Base-by-base conservation (phyloP, 2,797 vertebrate genomes). In the Gallinago solitaria region DNA sequence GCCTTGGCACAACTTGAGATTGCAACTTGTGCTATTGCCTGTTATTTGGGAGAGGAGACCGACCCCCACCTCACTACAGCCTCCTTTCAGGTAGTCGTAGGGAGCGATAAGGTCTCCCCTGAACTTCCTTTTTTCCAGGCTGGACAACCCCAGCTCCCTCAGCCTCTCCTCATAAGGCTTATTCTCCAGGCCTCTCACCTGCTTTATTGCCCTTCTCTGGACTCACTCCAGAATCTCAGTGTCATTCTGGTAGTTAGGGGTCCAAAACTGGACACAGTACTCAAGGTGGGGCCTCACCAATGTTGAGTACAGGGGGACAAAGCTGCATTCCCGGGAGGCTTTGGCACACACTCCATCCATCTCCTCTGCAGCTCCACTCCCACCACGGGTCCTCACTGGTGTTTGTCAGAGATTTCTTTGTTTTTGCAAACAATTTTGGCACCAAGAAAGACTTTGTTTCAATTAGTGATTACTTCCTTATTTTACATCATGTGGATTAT, bases 341-440 rank as follows among this genome's bases (percentile, higher is more conserved):
- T 27, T 1, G 3, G 27, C 54, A 43, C 1, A 2, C 0, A 1
- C 45, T 3, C 7, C 24, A 41, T 35, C 25, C 2, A 0, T n/a
- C 2, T 0, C 7, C 32, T 51, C 37, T 51, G 33, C 19, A 14
- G 7, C 16, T 63, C 57, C 30, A 9, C 33, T 70, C 48, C 50
- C 24, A 41, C 9, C 57, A 16, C 13, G 4, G 33, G 13, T 63
- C 30, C 33, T 41, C 4, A 2, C 41, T 41, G 41, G 6, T 39
- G 28, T 56, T 54, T 56, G 6, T 33, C 39, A 39, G 47, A 54
- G 39, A 54, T 54, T 87, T 54, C 39, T 28, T 39, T 2, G 0
- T 25, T 56, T 70, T 87, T 48, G 6, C 33, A 9, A 33, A 56
- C 0, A 2, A 41, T 47, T 61, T 9, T 48, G 48, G 27, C 25